phyloP scores from a whole-genome alignment of 1,140 invertebrate species.

The Drosophila baimaii region DNA sequence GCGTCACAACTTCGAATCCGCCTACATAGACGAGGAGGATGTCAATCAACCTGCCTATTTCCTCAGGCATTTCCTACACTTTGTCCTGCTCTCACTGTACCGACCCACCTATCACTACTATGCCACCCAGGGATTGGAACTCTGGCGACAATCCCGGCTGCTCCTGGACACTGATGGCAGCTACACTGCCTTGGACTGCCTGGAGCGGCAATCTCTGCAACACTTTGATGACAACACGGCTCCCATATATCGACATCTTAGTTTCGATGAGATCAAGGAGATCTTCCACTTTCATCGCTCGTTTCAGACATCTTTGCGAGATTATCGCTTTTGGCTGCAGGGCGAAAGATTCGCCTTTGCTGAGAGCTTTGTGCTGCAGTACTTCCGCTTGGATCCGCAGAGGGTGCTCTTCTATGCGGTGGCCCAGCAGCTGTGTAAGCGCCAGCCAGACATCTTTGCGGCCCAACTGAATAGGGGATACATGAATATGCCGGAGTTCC shows the following conservation, averaged over 20 bases:
- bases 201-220: constrained; percentile 58
- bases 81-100: constrained; percentile 60
- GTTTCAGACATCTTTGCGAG: constrained; percentile 52
- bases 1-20: constrained; percentile 50
- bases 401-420: constrained; percentile 76
- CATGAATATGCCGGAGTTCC: constrained; percentile 75
- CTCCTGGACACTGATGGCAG: constrained; percentile 71
- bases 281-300: constrained; percentile 71
- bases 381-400: constrained; percentile 60
- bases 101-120: constrained; percentile 79
- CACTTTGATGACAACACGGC: constrained; percentile 33
- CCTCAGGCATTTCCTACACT: constrained; percentile 70
- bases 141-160: constrained; percentile 63
- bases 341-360: constrained; percentile 77
- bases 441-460: constrained; percentile 55
- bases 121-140: constrained; percentile 70
- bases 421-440: constrained; percentile 69
- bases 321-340: constrained; percentile 75
- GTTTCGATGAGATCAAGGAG: constrained; percentile 48
- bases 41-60: constrained; percentile 72
- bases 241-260: constrained; percentile 49
- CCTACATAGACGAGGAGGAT: constrained; percentile 66
- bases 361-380: constrained; percentile 71
- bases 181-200: constrained; percentile 71
- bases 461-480: constrained; percentile 69